Base-by-base conservation (phyloP, 1,140 invertebrate species). In the Acarapis woodi region DNA sequence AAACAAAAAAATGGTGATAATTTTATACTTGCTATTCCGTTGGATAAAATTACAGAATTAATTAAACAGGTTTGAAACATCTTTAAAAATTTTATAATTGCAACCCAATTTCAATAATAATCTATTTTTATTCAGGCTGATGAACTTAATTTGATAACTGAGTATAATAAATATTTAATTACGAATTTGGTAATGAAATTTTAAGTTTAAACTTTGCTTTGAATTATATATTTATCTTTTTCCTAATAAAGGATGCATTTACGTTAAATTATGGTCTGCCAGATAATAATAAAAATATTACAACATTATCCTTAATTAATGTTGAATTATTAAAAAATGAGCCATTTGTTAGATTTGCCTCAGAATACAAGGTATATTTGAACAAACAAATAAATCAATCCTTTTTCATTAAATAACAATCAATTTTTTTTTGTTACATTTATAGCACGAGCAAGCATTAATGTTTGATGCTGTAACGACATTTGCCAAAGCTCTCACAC, bases 121-220 rank as follows among this genome's bases (percentile, higher is more conserved):
- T 8, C 18, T 32, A 3, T 32, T 14, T 3, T 14, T 32, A 6
- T 32, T 6, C 73, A 57, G 52, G 76, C 76, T 0, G 73, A 77
- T 53, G 73, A 83, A 66, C 69, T 82, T 32, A 75, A 75, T 16
- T 61, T 82, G 38, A 68, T 82, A 55, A 71, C 71, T 4, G 66
- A 72, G 37, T 58, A 67, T 6, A 64, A 74, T 46, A 70, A 62
- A 43, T 74, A 71, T 44, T 64, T 80, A 19, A 69, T 83, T 21
- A 75, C 70, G 23, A 43, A 42, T 23, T 38, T 50, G 43, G 40
- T 42, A 30, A 31, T n/a, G n/a, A n/a, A n/a, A n/a, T n/a, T n/a
- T n/a, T n/a, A n/a, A n/a, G n/a, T n/a, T n/a, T n/a, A n/a, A n/a
- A n/a, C n/a, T n/a, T n/a, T n/a, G n/a, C n/a, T n/a, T n/a, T n/a